A percentile compares a stretch with the other conserved stretches of the same genome.
phyloP scores from a whole-genome alignment of 2,888 invertebrate species.

The Epinotia brunnichana region DNA sequence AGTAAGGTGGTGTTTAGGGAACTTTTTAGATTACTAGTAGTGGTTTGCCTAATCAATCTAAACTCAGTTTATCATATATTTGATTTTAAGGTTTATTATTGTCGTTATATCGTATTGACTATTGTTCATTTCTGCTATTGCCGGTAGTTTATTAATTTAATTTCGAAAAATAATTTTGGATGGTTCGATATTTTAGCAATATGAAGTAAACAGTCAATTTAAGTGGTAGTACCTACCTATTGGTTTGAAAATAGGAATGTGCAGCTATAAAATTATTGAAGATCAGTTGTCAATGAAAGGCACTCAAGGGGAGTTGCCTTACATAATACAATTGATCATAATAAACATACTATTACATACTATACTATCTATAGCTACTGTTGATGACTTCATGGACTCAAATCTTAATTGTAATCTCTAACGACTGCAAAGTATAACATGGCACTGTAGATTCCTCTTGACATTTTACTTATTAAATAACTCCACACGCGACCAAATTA shows the following conservation, averaged over 20 bases:
- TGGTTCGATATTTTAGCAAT: too few species aligned
- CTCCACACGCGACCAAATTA: not conserved
- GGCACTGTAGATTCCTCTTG: conserved; percentile 1
- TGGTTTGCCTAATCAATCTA: conserved; percentile 15
- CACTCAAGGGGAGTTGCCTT: not conserved
- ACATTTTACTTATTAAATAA: not conserved
- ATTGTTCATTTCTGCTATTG: too few species aligned
- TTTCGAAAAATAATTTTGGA: too few species aligned
- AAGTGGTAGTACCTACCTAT: too few species aligned
- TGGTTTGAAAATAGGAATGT: too few species aligned
- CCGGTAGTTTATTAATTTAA: too few species aligned
- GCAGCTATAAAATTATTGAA: too few species aligned
- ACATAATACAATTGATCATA: not conserved
- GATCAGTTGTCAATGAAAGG: not conserved
- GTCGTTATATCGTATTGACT: too few species aligned
- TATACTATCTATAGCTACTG: not conserved
- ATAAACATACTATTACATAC: not conserved
- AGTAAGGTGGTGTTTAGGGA: conserved; percentile 5
- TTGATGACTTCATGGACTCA: conserved; percentile 6
- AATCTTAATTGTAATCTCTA: conserved; percentile 10
- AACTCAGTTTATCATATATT: conserved; percentile 2
- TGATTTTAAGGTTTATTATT: not conserved
- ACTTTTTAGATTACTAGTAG: conserved; percentile 18
- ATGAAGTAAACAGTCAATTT: too few species aligned
- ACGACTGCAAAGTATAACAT: conserved; percentile 18